Base-by-base conservation (phyloP, 2,113 vertebrate genomes). In the Tichodroma muraria region DNA sequence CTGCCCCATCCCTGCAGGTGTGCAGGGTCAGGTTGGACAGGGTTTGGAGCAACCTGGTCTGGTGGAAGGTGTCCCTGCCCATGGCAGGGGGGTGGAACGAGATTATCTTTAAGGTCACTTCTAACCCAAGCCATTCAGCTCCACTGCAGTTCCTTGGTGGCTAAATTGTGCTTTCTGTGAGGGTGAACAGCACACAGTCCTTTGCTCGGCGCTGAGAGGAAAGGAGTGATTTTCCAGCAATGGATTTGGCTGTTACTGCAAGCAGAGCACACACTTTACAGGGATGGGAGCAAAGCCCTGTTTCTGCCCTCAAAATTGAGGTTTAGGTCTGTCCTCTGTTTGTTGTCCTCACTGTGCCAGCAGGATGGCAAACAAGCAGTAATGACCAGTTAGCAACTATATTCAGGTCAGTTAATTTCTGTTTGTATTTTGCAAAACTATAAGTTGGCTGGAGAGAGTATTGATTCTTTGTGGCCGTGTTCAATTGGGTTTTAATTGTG, bases 401-500 rank as follows among this genome's bases (percentile, higher is more conserved):
- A 96, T 97, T 96, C 95, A 85, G 96, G 96, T 96, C 97, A 96
- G 95, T 98, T 98, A 97, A 97, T 97, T 98, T 97, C 97, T 98
- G 94, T 97, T 97, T 97, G 96, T 97, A 63, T 98, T 97, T 97
- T 96, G 96, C 87, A 96, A 95, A 96, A 95, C 66, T 79, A 85
- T 94, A 95, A 97, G 97, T 96, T 97, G 97, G 95, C 94, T 45
- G 11, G 96, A 94, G 96, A 84, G 95, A 90, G 94, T 97, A 97
- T 98, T 95, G 97, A 98, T 97, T 97, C 94, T 96, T 97, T 93
- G 95, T 97, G 85, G 92, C 94, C 4, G 9, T 90, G n/a, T 97
- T 97, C 97, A 97, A 95, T 97, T 76, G 96, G 97, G 96, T 98
- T 98, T 98, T 98, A 97, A 98, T 97, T 95, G 97, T 92, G 94